Base-by-base conservation (phyloP, 2,888 invertebrate genomes). In the Cephus runcator region DNA sequence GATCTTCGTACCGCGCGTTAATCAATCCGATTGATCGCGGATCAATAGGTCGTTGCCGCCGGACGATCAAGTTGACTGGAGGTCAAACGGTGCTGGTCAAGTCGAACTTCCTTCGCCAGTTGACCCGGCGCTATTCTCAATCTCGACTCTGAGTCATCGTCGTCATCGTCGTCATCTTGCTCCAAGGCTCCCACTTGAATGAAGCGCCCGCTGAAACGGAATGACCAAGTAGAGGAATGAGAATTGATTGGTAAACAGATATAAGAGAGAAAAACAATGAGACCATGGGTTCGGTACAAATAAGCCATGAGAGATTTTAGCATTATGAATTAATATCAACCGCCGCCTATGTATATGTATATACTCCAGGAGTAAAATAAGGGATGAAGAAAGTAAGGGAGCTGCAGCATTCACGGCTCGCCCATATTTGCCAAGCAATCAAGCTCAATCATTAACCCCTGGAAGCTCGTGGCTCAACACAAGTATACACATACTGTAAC, bases 381-480 rank as follows among this genome's bases (percentile, higher is more conserved):
- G 69, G 78, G 75, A 71, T 35, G 78, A 74, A 75, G 71, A 73
- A 76, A 74, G 79, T 80, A 76, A 77, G 78, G 83, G 85, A 79
- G 56, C 56, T 56, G 56, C 23, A 56, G 56, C 15, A 56, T 85
- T 84, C 82, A 84, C 82, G 91, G 83, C 91, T 89, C 90, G 87
- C 91, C 91, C 85, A 91, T 90, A 86, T 91, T 91, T 91, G 89
- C 85, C 86, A 86, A 91, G 88, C 91, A 91, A 91, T 91, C 91
- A 91, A 91, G 90, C 89, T 86, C 87, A 91, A 91, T 91, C 90
- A 91, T 91, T 91, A 91, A 88, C 90, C 89, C 87, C 88, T 84
- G 87, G 84, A 85, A 84, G 80, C 81, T 80, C 78, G 79, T 76
- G 69, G 79, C 76, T 76, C 77, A 78, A 31, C 56, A 56, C 73